phyloP scores from a whole-genome alignment of 1,140 invertebrate species.

The Drosophila guanche region DNA sequence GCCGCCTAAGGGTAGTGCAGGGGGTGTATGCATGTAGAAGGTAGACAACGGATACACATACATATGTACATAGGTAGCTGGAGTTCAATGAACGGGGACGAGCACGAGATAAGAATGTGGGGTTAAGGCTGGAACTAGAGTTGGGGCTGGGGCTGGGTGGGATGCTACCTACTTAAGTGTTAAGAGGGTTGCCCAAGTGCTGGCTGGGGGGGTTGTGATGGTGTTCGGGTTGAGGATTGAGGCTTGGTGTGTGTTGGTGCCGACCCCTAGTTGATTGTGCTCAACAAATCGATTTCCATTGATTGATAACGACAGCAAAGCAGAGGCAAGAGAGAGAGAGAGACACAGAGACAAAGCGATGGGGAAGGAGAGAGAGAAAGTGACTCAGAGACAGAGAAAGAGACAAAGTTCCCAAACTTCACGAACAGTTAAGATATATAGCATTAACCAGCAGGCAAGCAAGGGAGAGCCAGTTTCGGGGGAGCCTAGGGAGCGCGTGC shows the following conservation, averaged over 20 bases:
- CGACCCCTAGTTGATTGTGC: conserved; percentile 48
- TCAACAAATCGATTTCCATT: conserved; percentile 73
- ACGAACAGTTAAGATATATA: conserved; percentile 50
- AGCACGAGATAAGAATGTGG: conserved; percentile 12
- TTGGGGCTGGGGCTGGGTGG: neutral
- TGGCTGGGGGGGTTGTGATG: neutral
- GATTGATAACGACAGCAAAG: conserved; percentile 69
- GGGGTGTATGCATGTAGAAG: neutral
- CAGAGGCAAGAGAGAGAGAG: neutral
- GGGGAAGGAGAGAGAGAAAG: too few species aligned
- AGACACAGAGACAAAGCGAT: neutral
- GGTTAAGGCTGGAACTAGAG: too few species aligned
- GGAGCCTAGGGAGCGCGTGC: neutral
- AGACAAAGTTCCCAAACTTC: conserved; percentile 7
- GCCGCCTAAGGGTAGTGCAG: too few species aligned
- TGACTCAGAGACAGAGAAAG: too few species aligned
- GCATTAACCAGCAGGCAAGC: neutral
- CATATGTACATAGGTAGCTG: conserved; percentile 33
- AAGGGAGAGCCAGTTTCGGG: neutral
- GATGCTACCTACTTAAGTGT: conserved; percentile 71
- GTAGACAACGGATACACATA: too few species aligned
- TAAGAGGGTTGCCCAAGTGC: conserved; percentile 43
- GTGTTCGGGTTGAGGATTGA: conserved; percentile 1
- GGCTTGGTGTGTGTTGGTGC: conserved; percentile 5
- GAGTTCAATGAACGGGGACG: conserved; percentile 66